Base-by-base conservation (phyloP, 2,797 vertebrate species). In the Pachyuromys duprasi region DNA sequence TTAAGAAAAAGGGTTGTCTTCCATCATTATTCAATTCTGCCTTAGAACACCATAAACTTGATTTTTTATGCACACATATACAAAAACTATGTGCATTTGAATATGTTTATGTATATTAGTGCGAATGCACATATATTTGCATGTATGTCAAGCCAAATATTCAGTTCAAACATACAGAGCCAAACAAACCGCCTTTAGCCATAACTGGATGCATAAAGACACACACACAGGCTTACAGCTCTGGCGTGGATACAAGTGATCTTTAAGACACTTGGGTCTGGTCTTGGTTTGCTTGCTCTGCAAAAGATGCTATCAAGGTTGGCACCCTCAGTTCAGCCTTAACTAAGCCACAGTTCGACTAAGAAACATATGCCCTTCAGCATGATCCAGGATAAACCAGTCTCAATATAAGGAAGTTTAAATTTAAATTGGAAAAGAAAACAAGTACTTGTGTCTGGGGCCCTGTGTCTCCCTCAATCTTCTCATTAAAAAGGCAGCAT, bases 11-110 rank as follows among this genome's bases (percentile, higher is more conserved):
- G 98, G 97, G 97, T 97, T 91, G 72, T 94, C 91, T 98, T 98
- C 98, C 98, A 98, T 97, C 97, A 98, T 98, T 98, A 98, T 98
- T 98, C 81, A 92, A 97, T 96, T 97, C 89, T 94, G 97, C 95
- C 92, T 78, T 91, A 74, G 79, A 98, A 92, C 91, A 69, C 88
- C 95, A 74, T 62, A 79, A 86, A 83, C 45, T 80, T 45, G 90
- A 74, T 91, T 93, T 69, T 82, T 33, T 67, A 86, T 67, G 72
- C 45, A n/a, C 60, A 93, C 72, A 91, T 33, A 57, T 90, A 60
- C 76, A 82, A 67, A 65, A 57, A 24, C 67, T 14, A 24, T 36
- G 7, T 91, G 12, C 8, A 67, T 93, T 90, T 97, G 93, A 96
- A 86, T 92, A 95, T 79, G 42, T 72, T 3, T 60, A 4, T 65